Evolutionary conservation across 1,140 invertebrate genomes (phyloP), one percentile per base, ranked within the genome.

Genomic region (Whitmania pigra): DNA sequence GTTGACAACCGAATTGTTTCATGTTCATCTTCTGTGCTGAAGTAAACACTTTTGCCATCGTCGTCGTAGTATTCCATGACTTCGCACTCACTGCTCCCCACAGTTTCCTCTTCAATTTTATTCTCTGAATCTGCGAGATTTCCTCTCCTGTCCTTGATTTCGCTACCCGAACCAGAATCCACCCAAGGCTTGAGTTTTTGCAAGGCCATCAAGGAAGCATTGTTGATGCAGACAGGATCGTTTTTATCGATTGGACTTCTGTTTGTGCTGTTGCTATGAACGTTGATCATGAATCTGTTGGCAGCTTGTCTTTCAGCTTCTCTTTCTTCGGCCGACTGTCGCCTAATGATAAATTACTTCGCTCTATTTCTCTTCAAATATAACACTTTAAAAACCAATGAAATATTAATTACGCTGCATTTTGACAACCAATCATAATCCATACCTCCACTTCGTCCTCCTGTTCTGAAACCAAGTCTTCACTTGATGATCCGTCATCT

Each of bases 401-500:
- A 49, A 49, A 49, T 7, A 49, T n/a, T n/a, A 31, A 63, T 22
- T 25, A 25, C 6, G 29, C 57, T 7, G 29, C 11, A 63, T 25
- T 63, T 63, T 63, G 20, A 63, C 7, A 63, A 3, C 13, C 31
- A 72, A 31, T 66, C 29, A 67, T 27, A 22, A 40, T 74, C 55
- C 63, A 49, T 60, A 81, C 80, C 94, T 93, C 94, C 94, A 98
- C 84, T 98, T 98, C 71, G 95, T 98, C 76, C 95, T 85, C 77
- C 95, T 85, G 79, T 97, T 96, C 82, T 99, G 95, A 82, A 98
- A 85, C 84, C 84, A 85, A 5, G 84, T 85, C 73, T 82, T 98
- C 72, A 98, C 95, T 83, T 99, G 96, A 0, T 94, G 94, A 81
- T 99, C 96, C 9, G 94, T 97, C 94, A 99, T 98, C 84, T 97